These are phyloP conservation scores for Agrochola lychnidis DNA, from an alignment of 2,888 invertebrate genomes.

Conservation along the genomic window DNA sequence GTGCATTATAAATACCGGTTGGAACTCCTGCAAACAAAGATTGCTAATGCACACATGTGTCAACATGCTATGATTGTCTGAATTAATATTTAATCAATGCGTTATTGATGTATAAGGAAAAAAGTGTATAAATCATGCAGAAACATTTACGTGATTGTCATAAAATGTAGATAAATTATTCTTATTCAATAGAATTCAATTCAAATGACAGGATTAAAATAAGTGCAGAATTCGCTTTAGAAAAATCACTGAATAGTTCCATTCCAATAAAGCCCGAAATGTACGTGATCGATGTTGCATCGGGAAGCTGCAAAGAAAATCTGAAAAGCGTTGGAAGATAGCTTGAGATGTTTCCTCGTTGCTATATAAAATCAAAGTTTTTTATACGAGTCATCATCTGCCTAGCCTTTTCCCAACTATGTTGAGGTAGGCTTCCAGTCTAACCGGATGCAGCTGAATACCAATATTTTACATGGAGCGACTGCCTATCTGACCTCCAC, in stretches of 20 bases:
- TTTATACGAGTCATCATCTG: too few species aligned
- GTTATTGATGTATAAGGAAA: conserved; percentile 30
- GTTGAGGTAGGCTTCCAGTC: too few species aligned
- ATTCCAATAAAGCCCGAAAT: conserved; percentile 12
- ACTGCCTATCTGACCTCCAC: too few species aligned
- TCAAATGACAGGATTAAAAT: conserved; percentile 3
- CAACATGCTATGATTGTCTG: conserved; percentile 26
- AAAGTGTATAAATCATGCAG: conserved; percentile 21
- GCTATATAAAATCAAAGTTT: conserved; percentile 16
- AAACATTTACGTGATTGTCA: conserved; percentile 2
- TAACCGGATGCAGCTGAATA: too few species aligned
- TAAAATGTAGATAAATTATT: conserved; percentile 1
- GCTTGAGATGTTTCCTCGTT: not conserved
- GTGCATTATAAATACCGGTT: conserved; percentile 37
- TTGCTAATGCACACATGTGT: conserved; percentile 13
- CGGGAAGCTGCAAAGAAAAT: conserved; percentile 18
- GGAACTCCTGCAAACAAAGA: conserved; percentile 15
- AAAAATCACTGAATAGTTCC: conserved; percentile 1
- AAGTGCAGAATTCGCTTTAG: not conserved
- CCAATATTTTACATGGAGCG: too few species aligned
- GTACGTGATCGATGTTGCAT: not conserved
- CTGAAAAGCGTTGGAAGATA: not conserved
- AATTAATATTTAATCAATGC: conserved; percentile 33
- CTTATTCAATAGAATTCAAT: not conserved
- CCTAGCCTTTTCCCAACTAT: too few species aligned